Conservation (phyloP, 2,888 invertebrate species). For the Tridacna crocea region DNA sequence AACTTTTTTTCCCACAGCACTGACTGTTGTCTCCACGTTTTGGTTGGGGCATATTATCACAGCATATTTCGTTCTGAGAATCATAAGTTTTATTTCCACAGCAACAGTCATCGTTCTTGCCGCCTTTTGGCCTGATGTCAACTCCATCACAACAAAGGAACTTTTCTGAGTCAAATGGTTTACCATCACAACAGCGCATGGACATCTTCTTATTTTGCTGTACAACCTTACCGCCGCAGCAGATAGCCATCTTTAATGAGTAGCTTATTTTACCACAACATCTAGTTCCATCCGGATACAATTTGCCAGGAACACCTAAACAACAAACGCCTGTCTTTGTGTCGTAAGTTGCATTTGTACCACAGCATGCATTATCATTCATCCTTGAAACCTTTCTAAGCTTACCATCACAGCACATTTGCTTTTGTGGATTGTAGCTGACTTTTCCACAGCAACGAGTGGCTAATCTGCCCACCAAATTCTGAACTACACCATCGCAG, state of each 20-base stretch:
- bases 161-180: constrained; percentile 32
- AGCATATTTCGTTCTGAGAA: constrained; percentile 38
- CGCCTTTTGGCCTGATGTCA: constrained; percentile 31
- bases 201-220: constrained; percentile 28
- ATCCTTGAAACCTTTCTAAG: constrained; percentile 33
- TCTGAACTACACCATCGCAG: constrained; percentile 48
- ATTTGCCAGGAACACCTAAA: constrained; percentile 42
- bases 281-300: constrained; percentile 40
- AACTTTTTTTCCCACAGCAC: constrained; percentile 47
- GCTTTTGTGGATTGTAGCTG: constrained; percentile 40
- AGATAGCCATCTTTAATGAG: constrained; percentile 28
- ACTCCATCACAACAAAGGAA: constrained; percentile 50
- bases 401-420: constrained; percentile 40
- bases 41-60: constrained; percentile 47
- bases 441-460: constrained; percentile 50
- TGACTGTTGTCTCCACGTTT: constrained; percentile 35
- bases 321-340: constrained; percentile 51
- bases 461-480: constrained; percentile 35
- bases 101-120: constrained; percentile 47
- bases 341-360: constrained; percentile 45
- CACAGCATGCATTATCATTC: constrained; percentile 43
- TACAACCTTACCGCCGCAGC: constrained; percentile 47
- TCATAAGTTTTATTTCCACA: constrained; percentile 52
- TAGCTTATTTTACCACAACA: constrained; percentile 47
- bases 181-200: constrained; percentile 34